A percentile compares a stretch with the other conserved stretches of the same genome.
Evolutionary conservation across 2,113 vertebrate genomes (phyloP).

Genomic region (Glaucomys volans): DNA sequence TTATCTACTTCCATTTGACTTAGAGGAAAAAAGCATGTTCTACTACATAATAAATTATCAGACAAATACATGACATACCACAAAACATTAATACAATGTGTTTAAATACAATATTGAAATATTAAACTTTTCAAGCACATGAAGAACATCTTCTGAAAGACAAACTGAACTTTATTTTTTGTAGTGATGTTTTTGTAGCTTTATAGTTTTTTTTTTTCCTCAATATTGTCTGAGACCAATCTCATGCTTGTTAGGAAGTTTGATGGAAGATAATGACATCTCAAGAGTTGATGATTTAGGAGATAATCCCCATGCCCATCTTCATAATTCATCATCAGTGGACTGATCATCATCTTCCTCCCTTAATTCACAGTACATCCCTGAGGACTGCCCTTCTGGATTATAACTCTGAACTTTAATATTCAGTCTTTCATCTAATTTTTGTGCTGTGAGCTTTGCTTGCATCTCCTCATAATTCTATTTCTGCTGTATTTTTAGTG

Average conservation of each 20-base stretch:
- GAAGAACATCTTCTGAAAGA: slow-evolving; percentile 64
- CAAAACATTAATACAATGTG: slow-evolving; percentile 68
- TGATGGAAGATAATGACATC: neutral
- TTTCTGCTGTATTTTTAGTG: slow-evolving; percentile 91
- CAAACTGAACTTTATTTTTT: neutral
- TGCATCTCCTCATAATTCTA: slow-evolving; percentile 94
- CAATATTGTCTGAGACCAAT: slow-evolving; percentile 48
- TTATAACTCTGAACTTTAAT: slow-evolving; percentile 91
- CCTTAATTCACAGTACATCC: slow-evolving; percentile 92
- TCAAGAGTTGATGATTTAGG: neutral
- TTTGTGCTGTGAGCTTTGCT: slow-evolving; percentile 94
- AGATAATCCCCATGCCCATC: neutral
- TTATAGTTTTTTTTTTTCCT: slow-evolving; percentile 58
- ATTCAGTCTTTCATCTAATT: slow-evolving; percentile 92
- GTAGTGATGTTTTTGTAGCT: slow-evolving; percentile 37
- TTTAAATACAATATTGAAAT: slow-evolving; percentile 58
- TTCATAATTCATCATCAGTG: slow-evolving; percentile 88
- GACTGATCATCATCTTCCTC: slow-evolving; percentile 90
- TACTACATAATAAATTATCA: slow-evolving; percentile 50
- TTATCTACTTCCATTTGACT: slow-evolving; percentile 60
- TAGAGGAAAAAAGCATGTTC: slow-evolving; percentile 23
- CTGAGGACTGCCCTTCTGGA: slow-evolving; percentile 89
- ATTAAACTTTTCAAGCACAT: slow-evolving; percentile 54
- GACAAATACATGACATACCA: slow-evolving; percentile 57
- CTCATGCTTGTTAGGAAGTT: slow-evolving; percentile 57